Conservation (phyloP, 2,888 invertebrate genomes). For the Sabatieria punctata region DNA sequence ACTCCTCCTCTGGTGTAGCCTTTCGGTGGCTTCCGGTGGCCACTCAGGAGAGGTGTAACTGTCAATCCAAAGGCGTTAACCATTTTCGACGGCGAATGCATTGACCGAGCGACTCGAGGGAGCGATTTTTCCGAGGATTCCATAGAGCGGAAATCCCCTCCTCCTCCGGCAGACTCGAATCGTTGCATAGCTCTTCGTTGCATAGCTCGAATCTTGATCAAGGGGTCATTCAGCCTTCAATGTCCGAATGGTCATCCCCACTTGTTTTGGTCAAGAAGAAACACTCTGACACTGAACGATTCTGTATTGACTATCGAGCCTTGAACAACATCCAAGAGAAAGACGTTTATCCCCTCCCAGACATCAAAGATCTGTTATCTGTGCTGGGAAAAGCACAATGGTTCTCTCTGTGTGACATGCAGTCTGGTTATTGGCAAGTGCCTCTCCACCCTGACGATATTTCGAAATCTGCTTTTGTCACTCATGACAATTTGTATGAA, state of each 20-base stretch:
- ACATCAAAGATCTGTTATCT: conserved; percentile 9
- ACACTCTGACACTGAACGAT: conserved; percentile 16
- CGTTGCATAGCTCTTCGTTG: too few relatives aligned
- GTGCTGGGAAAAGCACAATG: conserved; percentile 4
- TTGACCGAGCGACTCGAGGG: too few relatives aligned
- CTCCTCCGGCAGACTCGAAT: too few relatives aligned
- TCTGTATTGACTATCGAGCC: conserved; percentile 15
- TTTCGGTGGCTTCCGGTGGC: too few relatives aligned
- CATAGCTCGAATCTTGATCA: too few relatives aligned
- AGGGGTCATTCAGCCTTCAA: conserved; percentile 14
- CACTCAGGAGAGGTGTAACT: too few relatives aligned
- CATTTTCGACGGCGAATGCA: too few relatives aligned
- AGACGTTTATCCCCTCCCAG: conserved; percentile 11
- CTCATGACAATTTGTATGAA: conserved; percentile 14
- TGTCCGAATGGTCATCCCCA: conserved; percentile 26
- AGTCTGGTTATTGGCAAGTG: conserved; percentile 13
- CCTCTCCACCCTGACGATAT: conserved; percentile 9
- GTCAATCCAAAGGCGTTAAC: too few relatives aligned
- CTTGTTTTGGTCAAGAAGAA: conserved; percentile 28
- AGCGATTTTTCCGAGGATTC: too few relatives aligned
- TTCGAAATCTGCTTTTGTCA: conserved; percentile 16
- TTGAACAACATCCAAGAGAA: conserved; percentile 11
- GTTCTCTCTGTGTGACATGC: conserved; percentile 11
- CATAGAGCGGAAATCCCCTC: too few relatives aligned
- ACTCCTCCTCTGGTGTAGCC: too few relatives aligned